Evolutionary conservation across 2,888 invertebrate genomes (phyloP).

Genomic region (Trachelus iudaicus): DNA sequence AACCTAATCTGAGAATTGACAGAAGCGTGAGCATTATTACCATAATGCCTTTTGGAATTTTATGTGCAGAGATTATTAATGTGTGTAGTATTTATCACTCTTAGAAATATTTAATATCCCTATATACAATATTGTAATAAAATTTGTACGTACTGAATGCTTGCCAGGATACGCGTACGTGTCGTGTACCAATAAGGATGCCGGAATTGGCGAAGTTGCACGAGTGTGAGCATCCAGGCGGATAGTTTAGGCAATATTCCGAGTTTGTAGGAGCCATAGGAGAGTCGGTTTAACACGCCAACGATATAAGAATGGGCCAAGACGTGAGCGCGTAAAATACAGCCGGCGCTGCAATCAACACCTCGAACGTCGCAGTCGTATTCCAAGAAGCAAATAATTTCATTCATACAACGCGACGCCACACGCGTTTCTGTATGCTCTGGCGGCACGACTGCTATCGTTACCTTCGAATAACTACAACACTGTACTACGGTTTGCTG

Average conservation of each 20-base stretch:
- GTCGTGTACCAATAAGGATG: neutral
- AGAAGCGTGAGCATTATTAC: neutral
- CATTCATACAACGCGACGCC: conserved; percentile 60
- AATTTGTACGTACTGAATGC: neutral
- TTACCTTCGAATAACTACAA: conserved; percentile 56
- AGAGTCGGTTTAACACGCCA: conserved; percentile 56
- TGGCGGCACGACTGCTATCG: conserved; percentile 57
- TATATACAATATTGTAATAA: neutral
- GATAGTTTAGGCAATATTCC: conserved; percentile 45
- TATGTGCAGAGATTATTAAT: neutral
- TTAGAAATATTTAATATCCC: neutral
- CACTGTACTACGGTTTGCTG: neutral
- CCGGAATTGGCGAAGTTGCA: neutral
- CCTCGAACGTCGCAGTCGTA: conserved; percentile 35
- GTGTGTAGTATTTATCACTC: neutral
- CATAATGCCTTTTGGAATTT: neutral
- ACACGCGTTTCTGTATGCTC: conserved; percentile 49
- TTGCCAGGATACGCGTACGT: neutral
- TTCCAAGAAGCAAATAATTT: conserved; percentile 64
- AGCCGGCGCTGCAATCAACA: conserved; percentile 64
- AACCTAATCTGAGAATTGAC: neutral
- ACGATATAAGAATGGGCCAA: conserved; percentile 56
- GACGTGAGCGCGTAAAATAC: conserved; percentile 58
- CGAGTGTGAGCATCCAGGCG: neutral
- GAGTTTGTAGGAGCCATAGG: conserved; percentile 56